Conservation (phyloP, 1,140 invertebrate species). For the Bombus huntii region DNA sequence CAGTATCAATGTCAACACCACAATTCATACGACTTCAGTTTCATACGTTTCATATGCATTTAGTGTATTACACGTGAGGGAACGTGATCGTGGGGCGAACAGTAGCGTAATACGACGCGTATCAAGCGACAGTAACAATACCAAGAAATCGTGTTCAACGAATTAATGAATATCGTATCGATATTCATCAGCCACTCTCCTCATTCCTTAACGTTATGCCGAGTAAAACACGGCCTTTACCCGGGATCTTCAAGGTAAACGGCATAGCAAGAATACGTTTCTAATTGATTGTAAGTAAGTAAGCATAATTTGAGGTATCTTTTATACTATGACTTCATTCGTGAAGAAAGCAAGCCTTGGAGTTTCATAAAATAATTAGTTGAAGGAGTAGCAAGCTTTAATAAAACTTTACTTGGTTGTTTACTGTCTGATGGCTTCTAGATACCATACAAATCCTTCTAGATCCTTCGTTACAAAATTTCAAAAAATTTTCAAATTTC, state of each 20-base stretch:
- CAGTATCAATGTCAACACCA: not conserved
- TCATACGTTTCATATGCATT: not conserved
- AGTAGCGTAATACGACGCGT: slow-evolving; percentile 22
- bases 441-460: no score
- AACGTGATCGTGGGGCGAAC: slow-evolving; percentile 12
- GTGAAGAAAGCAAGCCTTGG: no score
- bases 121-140: slow-evolving; percentile 46
- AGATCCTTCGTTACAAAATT: not conserved
- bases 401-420: not conserved
- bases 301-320: not conserved
- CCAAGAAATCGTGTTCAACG: slow-evolving; percentile 44
- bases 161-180: slow-evolving; percentile 43
- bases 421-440: no score
- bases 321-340: no score
- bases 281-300: slow-evolving; percentile 30
- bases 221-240: slow-evolving; percentile 48
- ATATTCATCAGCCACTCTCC: slow-evolving; percentile 29
- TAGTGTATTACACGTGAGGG: not conserved
- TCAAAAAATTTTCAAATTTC: not conserved
- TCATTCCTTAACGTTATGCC: not conserved
- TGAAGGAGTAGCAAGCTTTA: not conserved
- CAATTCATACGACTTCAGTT: not conserved
- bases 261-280: slow-evolving; percentile 42
- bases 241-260: slow-evolving; percentile 65
- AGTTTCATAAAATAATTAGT: not conserved